Evolutionary conservation across 2,797 vertebrate genomes (phyloP).

Genomic region (Coilia nasus): DNA sequence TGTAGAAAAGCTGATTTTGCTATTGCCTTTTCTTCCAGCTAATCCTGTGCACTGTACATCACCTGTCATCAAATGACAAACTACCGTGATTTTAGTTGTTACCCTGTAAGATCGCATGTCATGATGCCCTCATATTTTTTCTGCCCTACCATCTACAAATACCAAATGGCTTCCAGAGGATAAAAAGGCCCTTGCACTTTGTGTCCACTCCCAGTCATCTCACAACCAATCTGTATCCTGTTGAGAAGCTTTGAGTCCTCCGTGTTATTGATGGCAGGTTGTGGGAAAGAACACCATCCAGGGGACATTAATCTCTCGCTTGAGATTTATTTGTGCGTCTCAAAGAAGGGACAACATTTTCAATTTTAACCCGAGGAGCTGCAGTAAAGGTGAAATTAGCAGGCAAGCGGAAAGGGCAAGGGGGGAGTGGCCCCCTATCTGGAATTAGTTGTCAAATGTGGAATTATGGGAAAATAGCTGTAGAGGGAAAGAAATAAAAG

Average conservation of each 20-base stretch:
- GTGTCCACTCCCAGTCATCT: background rate
- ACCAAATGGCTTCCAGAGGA: background rate
- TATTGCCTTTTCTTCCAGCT: background rate
- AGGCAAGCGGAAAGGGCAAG: conserved; percentile 34
- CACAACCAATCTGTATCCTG: background rate
- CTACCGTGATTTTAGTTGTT: background rate
- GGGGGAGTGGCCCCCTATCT: background rate
- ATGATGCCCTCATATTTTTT: background rate
- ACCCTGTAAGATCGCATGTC: background rate
- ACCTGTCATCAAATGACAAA: background rate
- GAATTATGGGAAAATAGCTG: background rate
- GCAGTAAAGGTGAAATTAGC: conserved; percentile 29
- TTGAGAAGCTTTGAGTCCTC: background rate
- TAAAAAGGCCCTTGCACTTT: background rate
- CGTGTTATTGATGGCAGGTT: conserved; percentile 50
- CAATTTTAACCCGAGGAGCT: conserved; percentile 39
- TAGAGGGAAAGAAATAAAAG: background rate
- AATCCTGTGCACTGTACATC: background rate
- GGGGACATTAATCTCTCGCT: conserved; percentile 51
- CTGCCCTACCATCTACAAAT: background rate
- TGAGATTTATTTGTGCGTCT: conserved; percentile 56
- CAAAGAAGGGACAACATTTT: conserved; percentile 51
- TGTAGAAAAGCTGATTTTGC: background rate
- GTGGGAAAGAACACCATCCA: conserved; percentile 52
- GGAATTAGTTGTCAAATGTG: background rate